phyloP scores from a whole-genome alignment of 2,797 vertebrate species.

The Periophthalmus magnuspinnatus region DNA sequence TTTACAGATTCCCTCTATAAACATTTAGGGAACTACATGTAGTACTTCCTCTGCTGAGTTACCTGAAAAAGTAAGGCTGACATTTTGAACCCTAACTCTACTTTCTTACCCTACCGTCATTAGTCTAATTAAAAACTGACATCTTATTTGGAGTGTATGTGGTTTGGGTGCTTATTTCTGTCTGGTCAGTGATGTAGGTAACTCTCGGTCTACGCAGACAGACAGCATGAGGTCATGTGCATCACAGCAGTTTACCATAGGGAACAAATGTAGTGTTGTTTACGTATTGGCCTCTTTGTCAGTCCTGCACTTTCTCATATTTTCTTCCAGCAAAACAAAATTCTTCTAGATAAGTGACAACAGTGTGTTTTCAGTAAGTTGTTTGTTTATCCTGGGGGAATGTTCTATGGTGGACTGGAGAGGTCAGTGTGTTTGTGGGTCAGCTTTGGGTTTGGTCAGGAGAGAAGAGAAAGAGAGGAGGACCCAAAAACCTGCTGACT shows the following conservation, averaged over 20 bases:
- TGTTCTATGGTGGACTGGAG: conserved; percentile 60
- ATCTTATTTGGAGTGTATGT: conserved; percentile 26
- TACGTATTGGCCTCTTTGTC: conserved; percentile 44
- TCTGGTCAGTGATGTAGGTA: conserved; percentile 41
- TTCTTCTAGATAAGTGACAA: conserved; percentile 49
- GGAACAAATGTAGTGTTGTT: conserved; percentile 60
- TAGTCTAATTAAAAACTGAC: conserved; percentile 40
- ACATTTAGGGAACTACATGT: too few relatives aligned
- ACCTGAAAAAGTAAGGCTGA: conserved; percentile 37
- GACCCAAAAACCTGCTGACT: conserved; percentile 58
- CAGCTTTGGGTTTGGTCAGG: conserved; percentile 51
- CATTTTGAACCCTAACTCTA: conserved; percentile 1
- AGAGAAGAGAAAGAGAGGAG: conserved; percentile 19
- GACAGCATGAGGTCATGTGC: conserved; percentile 50
- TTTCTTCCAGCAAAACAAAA: conserved; percentile 40
- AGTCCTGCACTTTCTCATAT: conserved; percentile 25
- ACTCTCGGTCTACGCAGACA: conserved; percentile 40
- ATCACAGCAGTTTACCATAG: conserved; percentile 45
- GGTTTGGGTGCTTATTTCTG: conserved; percentile 22
- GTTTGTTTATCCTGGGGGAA: conserved; percentile 58
- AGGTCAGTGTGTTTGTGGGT: conserved; percentile 70
- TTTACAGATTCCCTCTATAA: background rate
- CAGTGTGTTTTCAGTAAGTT: conserved; percentile 24
- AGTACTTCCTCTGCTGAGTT: background rate
- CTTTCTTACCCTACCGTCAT: conserved; percentile 14